Evolutionary conservation across 2,888 invertebrate genomes (phyloP), one percentile per base, ranked within the genome.

Genomic region (Pasiphila rectangulata): DNA sequence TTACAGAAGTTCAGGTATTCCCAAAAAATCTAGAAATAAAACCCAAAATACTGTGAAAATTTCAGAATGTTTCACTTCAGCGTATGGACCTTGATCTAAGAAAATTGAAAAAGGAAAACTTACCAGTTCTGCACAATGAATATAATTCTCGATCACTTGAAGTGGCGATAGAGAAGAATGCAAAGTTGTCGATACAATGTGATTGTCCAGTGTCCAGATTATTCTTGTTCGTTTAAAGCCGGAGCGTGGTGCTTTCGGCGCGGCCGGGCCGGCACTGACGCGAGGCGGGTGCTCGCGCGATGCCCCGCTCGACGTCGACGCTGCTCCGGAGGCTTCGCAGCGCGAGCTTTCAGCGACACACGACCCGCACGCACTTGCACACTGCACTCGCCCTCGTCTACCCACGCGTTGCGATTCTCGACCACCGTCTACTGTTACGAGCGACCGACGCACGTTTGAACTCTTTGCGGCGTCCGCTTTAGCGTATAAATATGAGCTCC

Each of bases 221-320:
- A 29, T 45, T 16, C 16, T 46, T 30, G 40, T 59, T 62, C 60
- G 57, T 58, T 66, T 69, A 67, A 37, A 34, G 70, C 72, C 73
- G 80, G 76, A 76, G 76, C 88, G 88, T 88, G 80, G 70, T 80
- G 72, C 77, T 80, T 71, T 72, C 75, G 86, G 86, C 88, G 83
- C 88, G 88, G 87, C 86, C 85, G 84, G 85, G 85, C 87, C 88
- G 88, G 88, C 88, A 88, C 88, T 88, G 86, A 84, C 82, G 84
- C 83, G 80, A 68, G 70, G 70, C 71, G 71, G 67, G 64, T 61
- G 72, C 67, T 71, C 56, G 56, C 54, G 56, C 56, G 54, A 47
- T 54, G 53, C 54, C 54, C 51, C 46, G 58, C 54, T 59, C 49
- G 48, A 49, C 53, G 56, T 47, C 67, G 67, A 65, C 62, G 71